Evolutionary conservation across 2,888 invertebrate species (phyloP).

Genomic region (Drosophila acutilabella): DNA sequence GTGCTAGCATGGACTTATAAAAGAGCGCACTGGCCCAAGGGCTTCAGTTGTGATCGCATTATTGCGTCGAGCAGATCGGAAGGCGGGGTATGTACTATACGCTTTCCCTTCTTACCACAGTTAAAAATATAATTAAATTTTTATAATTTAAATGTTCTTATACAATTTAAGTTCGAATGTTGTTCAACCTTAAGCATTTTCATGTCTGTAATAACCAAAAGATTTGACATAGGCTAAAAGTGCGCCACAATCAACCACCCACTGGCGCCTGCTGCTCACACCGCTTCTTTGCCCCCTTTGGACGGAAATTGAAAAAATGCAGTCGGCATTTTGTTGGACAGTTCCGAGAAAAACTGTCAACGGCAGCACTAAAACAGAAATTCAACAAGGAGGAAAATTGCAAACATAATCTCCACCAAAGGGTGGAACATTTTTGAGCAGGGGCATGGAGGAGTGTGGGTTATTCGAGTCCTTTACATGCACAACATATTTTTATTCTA

Average conservation of each 20-base stretch:
- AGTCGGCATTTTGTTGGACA: conserved; percentile 45
- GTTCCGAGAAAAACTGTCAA: conserved; percentile 56
- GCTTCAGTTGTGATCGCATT: too few relatives aligned
- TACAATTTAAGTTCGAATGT: not conserved
- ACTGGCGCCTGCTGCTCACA: not conserved
- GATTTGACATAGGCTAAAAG: not conserved
- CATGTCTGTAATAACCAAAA: not conserved
- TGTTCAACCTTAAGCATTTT: not conserved
- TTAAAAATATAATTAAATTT: too few relatives aligned
- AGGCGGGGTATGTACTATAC: too few relatives aligned
- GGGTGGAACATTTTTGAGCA: not conserved
- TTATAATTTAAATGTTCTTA: not conserved
- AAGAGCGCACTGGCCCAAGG: too few relatives aligned
- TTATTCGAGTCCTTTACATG: conserved; percentile 14
- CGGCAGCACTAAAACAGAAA: conserved; percentile 59
- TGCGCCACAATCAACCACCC: not conserved
- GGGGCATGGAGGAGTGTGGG: not conserved
- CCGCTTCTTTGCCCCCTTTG: not conserved
- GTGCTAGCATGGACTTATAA: too few relatives aligned
- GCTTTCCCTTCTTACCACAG: too few relatives aligned
- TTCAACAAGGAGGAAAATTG: conserved; percentile 6
- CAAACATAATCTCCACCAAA: not conserved
- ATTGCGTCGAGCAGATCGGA: too few relatives aligned
- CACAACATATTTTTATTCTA: conserved; percentile 12
- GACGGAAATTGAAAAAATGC: conserved; percentile 45